Percentiles rank a stretch among this genome's conserved stretches.
These are phyloP conservation scores for Pristiophorus japonicus DNA, from an alignment of 2,113 vertebrate genomes.

Conservation along the genomic window DNA sequence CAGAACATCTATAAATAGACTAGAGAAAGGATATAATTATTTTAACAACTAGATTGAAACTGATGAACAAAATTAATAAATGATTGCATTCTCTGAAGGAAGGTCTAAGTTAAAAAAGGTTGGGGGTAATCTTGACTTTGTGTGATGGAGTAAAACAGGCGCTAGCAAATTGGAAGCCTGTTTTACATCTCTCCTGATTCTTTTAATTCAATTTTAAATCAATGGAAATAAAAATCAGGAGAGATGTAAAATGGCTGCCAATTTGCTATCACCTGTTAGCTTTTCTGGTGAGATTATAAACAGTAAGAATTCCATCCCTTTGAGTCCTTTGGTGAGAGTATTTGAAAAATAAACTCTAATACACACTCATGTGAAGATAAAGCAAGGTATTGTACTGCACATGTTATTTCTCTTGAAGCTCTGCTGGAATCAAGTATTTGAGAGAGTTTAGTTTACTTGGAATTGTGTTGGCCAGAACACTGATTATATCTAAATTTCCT, in stretches of 20 bases:
- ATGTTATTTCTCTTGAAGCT: background rate
- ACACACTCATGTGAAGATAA: background rate
- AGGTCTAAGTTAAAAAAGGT: too few relatives aligned
- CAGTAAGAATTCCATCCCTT: background rate
- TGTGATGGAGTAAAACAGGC: too few relatives aligned
- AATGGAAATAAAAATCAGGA: background rate
- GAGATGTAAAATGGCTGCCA: background rate
- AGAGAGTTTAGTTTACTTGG: background rate
- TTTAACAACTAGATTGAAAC: background rate
- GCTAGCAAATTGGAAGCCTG: too few relatives aligned
- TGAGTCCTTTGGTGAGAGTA: background rate
- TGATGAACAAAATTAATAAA: background rate
- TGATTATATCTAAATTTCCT: background rate
- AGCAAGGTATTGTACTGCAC: background rate
- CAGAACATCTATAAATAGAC: background rate
- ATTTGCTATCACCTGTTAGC: background rate
- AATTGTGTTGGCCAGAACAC: background rate
- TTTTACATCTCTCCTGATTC: background rate
- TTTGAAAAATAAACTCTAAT: background rate
- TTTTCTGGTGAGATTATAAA: background rate
- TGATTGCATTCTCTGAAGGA: too few relatives aligned
- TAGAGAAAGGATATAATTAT: background rate
- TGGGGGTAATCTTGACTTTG: too few relatives aligned
- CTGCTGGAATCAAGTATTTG: background rate
- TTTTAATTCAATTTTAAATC: background rate